Evolutionary conservation across 2,113 vertebrate species (phyloP), one percentile per base, ranked within the genome.

Genomic region (Prinia subflava): DNA sequence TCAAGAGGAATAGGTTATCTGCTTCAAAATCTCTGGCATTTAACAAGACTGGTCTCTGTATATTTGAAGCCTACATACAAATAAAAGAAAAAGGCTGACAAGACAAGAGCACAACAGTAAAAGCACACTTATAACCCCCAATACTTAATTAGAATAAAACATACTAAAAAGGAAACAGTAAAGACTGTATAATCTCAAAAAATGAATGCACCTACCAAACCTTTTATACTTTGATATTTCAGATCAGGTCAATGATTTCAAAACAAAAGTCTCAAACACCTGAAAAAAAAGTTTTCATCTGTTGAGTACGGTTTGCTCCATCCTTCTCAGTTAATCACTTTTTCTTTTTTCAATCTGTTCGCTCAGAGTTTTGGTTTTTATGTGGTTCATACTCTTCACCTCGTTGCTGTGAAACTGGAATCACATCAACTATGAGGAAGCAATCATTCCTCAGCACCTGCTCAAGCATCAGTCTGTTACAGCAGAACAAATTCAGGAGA

Each of bases 371-470:
- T 50, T 42, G 35, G 23, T 94, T 94, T 94, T 96, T 86, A 75
- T 6, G 6, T 4, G 15, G 87, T 59, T 97, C 14, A 17, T 33
- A 22, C 7, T 91, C 87, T 96, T 96, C 95, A 96, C 19, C 27
- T 35, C 35, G 56, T 49, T 96, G 85, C 27, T 50, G 76, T 59
- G 80, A 79, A 96, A 83, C 27, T 87, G 95, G 78, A 82, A 84
- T 77, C 3, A 0, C 60, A 49, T 96, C 92, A 74, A 24, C 33
- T 49, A 33, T 10, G 8, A 96, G 91, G 83, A 98, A 98, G 94
- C 81, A 98, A 75, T 98, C 96, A 76, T 96, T 86, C 81, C 79
- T 93, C 91, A 96, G 78, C 89, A 98, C 97, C 82, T 98, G 96
- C 41, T 98, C 97, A 67, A 97, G 92, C 33, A 95, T 96, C 93